Evolutionary conservation across 2,113 vertebrate genomes (phyloP).

Genomic region (Trochalopteron elliotii): DNA sequence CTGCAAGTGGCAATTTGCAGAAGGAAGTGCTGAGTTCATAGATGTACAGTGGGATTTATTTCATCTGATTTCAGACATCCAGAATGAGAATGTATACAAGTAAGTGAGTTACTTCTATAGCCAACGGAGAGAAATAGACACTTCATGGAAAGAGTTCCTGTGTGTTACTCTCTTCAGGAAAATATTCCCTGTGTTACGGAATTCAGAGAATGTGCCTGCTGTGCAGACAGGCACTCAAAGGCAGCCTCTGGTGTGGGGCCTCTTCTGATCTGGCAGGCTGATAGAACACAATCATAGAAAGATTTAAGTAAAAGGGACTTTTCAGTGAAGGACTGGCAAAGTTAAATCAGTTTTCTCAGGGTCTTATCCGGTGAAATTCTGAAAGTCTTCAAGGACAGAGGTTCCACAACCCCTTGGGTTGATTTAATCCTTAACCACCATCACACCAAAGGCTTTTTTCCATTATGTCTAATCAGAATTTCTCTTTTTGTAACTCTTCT

Average conservation of each 20-base stretch:
- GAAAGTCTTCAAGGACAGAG: neutral
- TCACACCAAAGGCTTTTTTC: neutral
- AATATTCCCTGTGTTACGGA: neutral
- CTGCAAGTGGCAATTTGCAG: slow-evolving; percentile 5
- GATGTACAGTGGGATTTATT: neutral
- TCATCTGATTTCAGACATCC: neutral
- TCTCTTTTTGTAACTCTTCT: neutral
- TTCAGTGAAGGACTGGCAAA: neutral
- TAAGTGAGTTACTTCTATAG: neutral
- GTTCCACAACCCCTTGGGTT: neutral
- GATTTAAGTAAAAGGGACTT: neutral
- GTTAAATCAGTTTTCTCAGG: neutral
- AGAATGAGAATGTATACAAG: neutral
- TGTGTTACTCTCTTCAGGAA: neutral
- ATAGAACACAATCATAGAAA: neutral
- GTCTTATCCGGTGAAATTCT: neutral
- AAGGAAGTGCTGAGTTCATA: slow-evolving; percentile 3
- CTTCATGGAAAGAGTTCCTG: neutral
- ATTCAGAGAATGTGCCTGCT: neutral
- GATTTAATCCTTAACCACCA: neutral
- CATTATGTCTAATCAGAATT: neutral
- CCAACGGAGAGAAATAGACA: neutral
- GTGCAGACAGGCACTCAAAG: neutral
- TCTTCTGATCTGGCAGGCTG: neutral
- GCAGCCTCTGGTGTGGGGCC: neutral